A percentile compares a stretch with the other conserved stretches of the same genome.
These are phyloP conservation scores for Anneissia japonica DNA, from an alignment of 35 echinoderm and acorn worm genomes.

Conservation along the genomic window DNA sequence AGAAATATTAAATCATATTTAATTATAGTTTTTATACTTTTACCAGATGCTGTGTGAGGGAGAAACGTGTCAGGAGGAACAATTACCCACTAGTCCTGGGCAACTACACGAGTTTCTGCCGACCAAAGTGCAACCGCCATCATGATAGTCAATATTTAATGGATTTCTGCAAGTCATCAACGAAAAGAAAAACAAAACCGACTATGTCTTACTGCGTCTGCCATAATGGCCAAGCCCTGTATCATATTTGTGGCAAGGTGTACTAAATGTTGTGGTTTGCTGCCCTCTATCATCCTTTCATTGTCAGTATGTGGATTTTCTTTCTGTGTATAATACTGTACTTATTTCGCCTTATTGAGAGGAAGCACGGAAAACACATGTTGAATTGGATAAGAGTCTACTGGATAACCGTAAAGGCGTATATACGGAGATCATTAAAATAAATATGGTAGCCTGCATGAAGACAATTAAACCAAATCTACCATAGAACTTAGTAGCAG, in stretches of 20 bases:
- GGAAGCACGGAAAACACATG: background rate
- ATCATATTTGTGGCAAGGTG: background rate
- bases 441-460: background rate
- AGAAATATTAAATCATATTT: no score
- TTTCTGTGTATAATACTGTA: background rate
- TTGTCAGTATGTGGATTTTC: background rate
- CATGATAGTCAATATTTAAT: background rate
- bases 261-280: background rate
- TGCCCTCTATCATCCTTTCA: background rate
- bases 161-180: background rate
- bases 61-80: background rate
- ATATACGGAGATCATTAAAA: no score
- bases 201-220: background rate
- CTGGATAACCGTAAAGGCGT: background rate
- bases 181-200: background rate
- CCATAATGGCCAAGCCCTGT: background rate
- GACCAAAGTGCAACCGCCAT: background rate
- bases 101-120: background rate
- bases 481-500: background rate
- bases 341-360: no score
- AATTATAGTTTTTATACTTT: background rate
- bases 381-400: background rate
- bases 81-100: background rate
- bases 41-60: background rate
- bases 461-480: no score